Conservation (phyloP, 2,113 vertebrate species). For the Psittacula cyanocephala region DNA sequence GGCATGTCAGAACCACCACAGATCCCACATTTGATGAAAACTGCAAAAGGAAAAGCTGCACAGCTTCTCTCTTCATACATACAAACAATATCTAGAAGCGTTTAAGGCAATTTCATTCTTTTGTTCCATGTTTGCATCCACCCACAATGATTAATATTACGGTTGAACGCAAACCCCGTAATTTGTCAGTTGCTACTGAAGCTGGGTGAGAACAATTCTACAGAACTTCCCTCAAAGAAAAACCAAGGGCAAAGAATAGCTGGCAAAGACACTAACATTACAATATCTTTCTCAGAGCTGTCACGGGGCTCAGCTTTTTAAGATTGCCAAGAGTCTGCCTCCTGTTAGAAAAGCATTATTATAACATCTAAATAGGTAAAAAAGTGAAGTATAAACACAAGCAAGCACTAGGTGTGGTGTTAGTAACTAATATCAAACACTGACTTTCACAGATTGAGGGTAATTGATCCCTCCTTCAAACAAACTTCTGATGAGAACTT, state of each 20-base stretch:
- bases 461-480: not conserved
- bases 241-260: not conserved
- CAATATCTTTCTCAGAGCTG: not conserved
- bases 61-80: not conserved
- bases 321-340: not conserved
- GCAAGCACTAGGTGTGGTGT: not conserved
- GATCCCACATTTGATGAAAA: not conserved
- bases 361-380: not conserved
- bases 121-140: not conserved
- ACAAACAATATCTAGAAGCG: not conserved
- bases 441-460: not conserved
- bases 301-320: not conserved
- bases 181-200: not conserved
- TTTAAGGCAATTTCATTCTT: not conserved
- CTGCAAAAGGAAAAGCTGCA: not conserved
- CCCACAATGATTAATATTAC: not conserved
- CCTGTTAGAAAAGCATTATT: not conserved
- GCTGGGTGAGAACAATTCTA: not conserved
- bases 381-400: not conserved
- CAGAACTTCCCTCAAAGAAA: not conserved
- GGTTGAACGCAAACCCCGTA: not conserved
- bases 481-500: not conserved
- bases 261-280: not conserved
- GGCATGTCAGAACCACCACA: not conserved
- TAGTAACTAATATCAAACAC: not conserved